Evolutionary conservation across 2,888 invertebrate genomes (phyloP).

Genomic region (Euplagia quadripunctaria): DNA sequence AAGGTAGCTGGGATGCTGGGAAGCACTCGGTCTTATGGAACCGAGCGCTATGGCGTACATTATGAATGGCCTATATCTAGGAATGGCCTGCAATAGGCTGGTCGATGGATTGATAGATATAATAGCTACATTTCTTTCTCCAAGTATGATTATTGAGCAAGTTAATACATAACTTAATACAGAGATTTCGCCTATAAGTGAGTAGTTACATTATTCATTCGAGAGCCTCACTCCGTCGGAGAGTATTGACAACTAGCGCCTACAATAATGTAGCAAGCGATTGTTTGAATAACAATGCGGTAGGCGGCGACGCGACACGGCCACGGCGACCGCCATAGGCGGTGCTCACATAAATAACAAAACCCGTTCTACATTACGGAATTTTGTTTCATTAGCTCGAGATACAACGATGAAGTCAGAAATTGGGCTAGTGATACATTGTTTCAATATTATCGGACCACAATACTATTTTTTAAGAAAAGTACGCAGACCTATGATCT

Average conservation of each 20-base stretch:
- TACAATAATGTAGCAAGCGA: background rate
- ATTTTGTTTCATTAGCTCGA: background rate
- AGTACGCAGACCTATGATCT: too few species aligned
- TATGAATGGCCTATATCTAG: too few species aligned
- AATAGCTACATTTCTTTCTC: too few species aligned
- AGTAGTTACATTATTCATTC: background rate
- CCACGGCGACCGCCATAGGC: too few species aligned
- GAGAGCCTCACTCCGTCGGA: background rate
- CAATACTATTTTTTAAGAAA: too few species aligned
- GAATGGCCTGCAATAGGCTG: too few species aligned
- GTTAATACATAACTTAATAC: background rate
- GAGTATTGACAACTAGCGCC: background rate
- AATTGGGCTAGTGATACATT: background rate
- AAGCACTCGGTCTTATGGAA: too few species aligned
- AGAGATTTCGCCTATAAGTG: background rate
- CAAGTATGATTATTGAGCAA: too few species aligned
- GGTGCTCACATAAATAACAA: background rate
- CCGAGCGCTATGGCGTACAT: too few species aligned
- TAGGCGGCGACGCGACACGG: background rate
- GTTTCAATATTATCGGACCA: background rate
- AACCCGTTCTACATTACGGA: background rate
- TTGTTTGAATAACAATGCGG: slow-evolving; percentile 7
- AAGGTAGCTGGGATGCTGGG: too few species aligned
- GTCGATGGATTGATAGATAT: too few species aligned
- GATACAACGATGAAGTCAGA: background rate